phyloP scores from a whole-genome alignment of 2,113 vertebrate genomes.

The Salvelinus namaycush region DNA sequence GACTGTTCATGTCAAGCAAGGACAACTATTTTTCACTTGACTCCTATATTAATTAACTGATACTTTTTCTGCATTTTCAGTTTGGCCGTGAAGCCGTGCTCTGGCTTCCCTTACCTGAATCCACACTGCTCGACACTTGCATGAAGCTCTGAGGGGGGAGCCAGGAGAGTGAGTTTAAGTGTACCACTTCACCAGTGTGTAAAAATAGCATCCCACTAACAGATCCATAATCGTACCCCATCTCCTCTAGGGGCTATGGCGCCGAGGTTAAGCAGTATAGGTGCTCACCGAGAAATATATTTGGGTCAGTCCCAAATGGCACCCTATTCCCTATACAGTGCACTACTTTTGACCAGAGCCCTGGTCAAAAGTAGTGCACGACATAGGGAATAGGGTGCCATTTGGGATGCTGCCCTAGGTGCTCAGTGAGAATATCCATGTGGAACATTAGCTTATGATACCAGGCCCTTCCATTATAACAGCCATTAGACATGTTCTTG shows the following conservation, averaged over 20 bases:
- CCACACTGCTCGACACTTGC: neutral
- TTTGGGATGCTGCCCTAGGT: neutral
- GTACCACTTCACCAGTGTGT: conserved; percentile 33
- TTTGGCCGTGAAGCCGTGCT: neutral
- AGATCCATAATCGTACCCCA: conserved; percentile 56
- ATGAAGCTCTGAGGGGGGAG: conserved; percentile 30
- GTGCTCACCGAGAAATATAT: conserved; percentile 20
- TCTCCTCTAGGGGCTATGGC: conserved; percentile 52
- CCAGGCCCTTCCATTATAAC: conserved; percentile 14
- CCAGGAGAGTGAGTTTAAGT: neutral
- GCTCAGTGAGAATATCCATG: conserved; percentile 16
- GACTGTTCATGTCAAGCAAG: neutral
- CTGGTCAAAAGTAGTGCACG: no score
- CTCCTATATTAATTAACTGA: neutral
- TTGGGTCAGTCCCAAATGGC: no score
- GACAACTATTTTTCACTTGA: neutral
- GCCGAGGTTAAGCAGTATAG: conserved; percentile 39
- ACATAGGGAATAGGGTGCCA: no score
- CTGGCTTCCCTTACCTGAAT: neutral
- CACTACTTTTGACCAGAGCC: no score
- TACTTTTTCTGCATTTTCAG: neutral
- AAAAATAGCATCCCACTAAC: conserved; percentile 61
- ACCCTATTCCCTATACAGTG: no score
- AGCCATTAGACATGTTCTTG: conserved; percentile 5
- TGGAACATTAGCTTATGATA: conserved; percentile 11